A percentile compares a stretch with the other conserved stretches of the same genome.
phyloP scores from a whole-genome alignment of 2,113 vertebrate species.

The Psittacula cyanocephala region DNA sequence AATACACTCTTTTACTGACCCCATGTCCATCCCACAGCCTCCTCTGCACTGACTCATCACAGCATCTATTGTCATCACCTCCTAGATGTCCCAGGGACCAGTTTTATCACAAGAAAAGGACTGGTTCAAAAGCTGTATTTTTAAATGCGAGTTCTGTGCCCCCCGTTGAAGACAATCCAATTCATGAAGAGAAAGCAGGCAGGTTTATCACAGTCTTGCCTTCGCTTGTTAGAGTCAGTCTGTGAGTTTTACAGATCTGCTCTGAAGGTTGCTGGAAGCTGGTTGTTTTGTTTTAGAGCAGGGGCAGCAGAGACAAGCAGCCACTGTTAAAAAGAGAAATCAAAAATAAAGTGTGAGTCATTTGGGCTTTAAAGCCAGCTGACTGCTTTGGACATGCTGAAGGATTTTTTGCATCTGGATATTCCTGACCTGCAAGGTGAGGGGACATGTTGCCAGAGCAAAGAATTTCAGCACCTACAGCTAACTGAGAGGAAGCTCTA shows the following conservation, averaged over 20 bases:
- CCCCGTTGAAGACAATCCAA: neutral
- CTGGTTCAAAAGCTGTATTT: neutral
- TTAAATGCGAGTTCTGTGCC: neutral
- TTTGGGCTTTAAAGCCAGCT: neutral
- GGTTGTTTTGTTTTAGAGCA: neutral
- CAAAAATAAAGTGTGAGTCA: neutral
- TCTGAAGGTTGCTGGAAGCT: slow-evolving; percentile 54
- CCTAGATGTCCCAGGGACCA: neutral
- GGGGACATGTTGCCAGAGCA: neutral
- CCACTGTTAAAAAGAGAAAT: neutral
- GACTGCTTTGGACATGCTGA: neutral
- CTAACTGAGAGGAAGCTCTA: neutral
- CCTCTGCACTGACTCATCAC: neutral
- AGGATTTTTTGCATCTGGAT: neutral
- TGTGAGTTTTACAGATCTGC: slow-evolving; percentile 16
- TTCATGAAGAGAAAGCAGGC: neutral
- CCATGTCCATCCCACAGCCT: neutral
- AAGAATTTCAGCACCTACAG: neutral
- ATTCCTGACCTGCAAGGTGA: neutral
- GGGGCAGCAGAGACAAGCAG: neutral
- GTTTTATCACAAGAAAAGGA: neutral
- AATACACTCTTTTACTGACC: neutral
- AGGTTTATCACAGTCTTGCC: slow-evolving; percentile 26
- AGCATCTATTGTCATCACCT: neutral
- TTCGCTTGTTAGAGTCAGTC: slow-evolving; percentile 4